Conservation (phyloP, 2,888 invertebrate genomes). For the Corythucha ciliata region DNA sequence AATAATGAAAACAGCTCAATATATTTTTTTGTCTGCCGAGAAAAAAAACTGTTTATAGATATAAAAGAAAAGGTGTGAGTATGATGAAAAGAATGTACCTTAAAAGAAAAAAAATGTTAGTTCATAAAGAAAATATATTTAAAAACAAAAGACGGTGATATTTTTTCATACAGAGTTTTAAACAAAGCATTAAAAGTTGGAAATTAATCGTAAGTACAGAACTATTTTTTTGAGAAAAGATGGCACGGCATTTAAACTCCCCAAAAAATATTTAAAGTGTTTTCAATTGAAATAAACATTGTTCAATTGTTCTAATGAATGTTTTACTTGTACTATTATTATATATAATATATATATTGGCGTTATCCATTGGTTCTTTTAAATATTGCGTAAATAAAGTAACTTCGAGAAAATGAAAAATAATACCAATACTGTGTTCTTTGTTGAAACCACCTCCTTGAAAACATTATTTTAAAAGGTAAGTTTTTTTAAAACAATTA, state of each 20-base stretch:
- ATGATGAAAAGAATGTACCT: slow-evolving; percentile 28
- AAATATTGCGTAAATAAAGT: slow-evolving; percentile 33
- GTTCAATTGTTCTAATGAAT: slow-evolving; percentile 29
- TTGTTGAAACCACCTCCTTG: no score
- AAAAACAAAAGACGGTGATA: slow-evolving; percentile 30
- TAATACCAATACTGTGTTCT: neutral
- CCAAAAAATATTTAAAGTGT: slow-evolving; percentile 20
- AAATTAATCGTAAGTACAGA: slow-evolving; percentile 30
- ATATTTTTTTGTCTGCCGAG: neutral
- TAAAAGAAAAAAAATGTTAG: slow-evolving; percentile 25
- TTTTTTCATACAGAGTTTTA: slow-evolving; percentile 30
- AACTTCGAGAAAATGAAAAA: slow-evolving; percentile 27
- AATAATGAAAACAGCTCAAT: no score
- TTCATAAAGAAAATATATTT: slow-evolving; percentile 24
- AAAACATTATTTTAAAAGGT: no score
- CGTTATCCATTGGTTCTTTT: slow-evolving; percentile 33
- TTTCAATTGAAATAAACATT: slow-evolving; percentile 26
- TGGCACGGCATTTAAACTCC: slow-evolving; percentile 29
- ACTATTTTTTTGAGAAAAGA: slow-evolving; percentile 30
- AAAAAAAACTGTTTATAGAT: neutral
- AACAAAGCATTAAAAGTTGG: no score
- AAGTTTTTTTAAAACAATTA: neutral
- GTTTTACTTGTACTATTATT: slow-evolving; percentile 32
- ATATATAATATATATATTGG: slow-evolving; percentile 27
- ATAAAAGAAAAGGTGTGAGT: slow-evolving; percentile 20